phyloP scores from a whole-genome alignment of 2,797 vertebrate genomes.

The Pogoniulus pusillus region DNA sequence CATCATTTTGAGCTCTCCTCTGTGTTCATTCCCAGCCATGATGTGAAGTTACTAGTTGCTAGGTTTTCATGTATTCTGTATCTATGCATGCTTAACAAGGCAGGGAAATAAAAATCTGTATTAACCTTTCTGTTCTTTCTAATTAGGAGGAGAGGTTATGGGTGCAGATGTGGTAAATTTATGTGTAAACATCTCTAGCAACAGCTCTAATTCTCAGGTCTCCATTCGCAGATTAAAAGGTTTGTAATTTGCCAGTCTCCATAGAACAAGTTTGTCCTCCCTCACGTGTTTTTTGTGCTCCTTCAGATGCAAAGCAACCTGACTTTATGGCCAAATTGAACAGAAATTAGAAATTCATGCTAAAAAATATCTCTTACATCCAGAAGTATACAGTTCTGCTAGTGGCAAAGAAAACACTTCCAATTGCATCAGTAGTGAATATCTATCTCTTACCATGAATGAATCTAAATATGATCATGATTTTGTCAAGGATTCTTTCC shows the following conservation, averaged over 20 bases:
- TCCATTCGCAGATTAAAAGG: background rate
- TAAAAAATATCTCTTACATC: background rate
- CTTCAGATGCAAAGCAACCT: background rate
- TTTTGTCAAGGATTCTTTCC: conserved; percentile 84
- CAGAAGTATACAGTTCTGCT: background rate
- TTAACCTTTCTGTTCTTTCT: background rate
- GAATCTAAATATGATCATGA: conserved; percentile 86
- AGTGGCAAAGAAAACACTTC: background rate
- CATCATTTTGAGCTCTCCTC: background rate
- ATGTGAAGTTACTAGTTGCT: background rate
- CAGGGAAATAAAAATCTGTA: background rate
- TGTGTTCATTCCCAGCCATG: background rate
- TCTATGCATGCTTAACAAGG: rapidly evolving
- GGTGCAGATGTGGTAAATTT: background rate
- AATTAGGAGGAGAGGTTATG: background rate
- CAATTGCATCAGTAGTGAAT: background rate
- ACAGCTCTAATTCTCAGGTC: background rate
- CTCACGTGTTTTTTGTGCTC: background rate
- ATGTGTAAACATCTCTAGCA: background rate
- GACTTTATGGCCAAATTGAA: background rate
- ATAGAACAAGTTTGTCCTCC: background rate
- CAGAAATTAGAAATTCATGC: background rate
- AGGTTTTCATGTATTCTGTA: background rate
- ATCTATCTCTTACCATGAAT: conserved; percentile 78
- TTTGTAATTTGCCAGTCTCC: background rate